phyloP scores from a whole-genome alignment of 2,888 invertebrate genomes.

The Steinernema scapterisci region DNA sequence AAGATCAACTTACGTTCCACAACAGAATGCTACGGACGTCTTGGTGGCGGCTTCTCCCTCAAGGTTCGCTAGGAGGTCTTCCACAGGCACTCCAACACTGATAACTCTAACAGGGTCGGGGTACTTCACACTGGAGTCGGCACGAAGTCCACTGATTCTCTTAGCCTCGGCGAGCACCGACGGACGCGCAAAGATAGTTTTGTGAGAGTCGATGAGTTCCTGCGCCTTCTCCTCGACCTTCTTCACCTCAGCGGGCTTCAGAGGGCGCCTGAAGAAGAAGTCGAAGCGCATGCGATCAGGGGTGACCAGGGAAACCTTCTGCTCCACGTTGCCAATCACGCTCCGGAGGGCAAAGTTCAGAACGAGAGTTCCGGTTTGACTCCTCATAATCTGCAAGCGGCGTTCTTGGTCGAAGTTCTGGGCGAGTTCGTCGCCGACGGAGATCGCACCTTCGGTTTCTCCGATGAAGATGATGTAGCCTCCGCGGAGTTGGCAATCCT shows the following conservation, averaged over 20 bases:
- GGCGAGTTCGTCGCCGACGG: conserved; percentile 82
- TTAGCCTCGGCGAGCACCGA: conserved; percentile 83
- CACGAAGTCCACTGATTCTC: conserved; percentile 86
- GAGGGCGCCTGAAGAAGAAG: conserved; percentile 88
- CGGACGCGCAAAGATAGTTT: conserved; percentile 85
- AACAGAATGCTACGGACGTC: conserved; percentile 98
- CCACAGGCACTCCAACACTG: conserved; percentile 89
- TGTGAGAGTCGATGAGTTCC: conserved; percentile 78
- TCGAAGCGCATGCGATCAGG: conserved; percentile 96
- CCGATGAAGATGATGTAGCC: conserved; percentile 95
- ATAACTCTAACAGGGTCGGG: conserved; percentile 89
- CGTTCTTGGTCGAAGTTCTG: conserved; percentile 83
- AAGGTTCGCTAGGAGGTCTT: conserved; percentile 84
- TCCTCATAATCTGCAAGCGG: conserved; percentile 91
- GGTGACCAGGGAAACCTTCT: conserved; percentile 87
- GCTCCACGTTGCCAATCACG: conserved; percentile 74
- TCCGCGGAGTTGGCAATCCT: conserved; percentile 89
- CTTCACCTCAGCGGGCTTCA: conserved; percentile 82
- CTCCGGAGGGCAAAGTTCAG: conserved; percentile 89
- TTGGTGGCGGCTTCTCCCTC: conserved; percentile 78
- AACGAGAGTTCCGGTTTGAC: conserved; percentile 96
- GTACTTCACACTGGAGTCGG: conserved; percentile 98
- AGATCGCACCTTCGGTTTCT: conserved; percentile 80
- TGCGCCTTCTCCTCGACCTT: conserved; percentile 82
- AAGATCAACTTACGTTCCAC: conserved; percentile 80